Evolutionary conservation across 2,113 vertebrate species (phyloP).

Genomic region (Peromyscus maniculatus): DNA sequence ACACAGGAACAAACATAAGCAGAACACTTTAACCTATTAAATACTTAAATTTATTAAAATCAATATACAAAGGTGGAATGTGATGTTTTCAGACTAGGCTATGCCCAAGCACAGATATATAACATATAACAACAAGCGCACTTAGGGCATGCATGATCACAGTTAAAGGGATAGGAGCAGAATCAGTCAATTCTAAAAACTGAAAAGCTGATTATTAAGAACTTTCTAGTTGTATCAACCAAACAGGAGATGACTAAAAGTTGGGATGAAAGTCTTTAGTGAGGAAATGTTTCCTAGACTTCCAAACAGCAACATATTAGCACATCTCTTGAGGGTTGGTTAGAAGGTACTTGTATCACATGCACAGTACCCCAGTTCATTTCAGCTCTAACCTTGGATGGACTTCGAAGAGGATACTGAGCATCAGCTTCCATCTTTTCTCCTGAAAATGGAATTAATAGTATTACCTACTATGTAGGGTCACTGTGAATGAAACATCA

Average conservation of each 20-base stretch:
- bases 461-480: not conserved
- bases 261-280: not conserved
- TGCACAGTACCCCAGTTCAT: not conserved
- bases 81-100: not conserved
- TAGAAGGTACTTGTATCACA: not conserved
- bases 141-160: not conserved
- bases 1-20: not conserved
- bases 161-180: not conserved
- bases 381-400: not conserved
- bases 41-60: slow-evolving; percentile 16
- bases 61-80: not conserved
- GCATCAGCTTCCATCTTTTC: not conserved
- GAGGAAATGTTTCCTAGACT: not conserved
- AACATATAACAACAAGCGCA: not conserved
- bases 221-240: not conserved
- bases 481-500: not conserved
- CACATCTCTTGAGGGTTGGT: not conserved
- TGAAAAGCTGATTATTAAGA: not conserved
- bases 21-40: not conserved
- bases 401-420: slow-evolving; percentile 12
- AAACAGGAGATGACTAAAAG: not conserved
- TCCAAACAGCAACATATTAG: not conserved
- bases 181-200: not conserved
- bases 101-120: not conserved
- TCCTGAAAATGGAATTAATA: slow-evolving; percentile 6